Conservation (phyloP, 1,140 invertebrate genomes). For the Brachionus calyciflorus region DNA sequence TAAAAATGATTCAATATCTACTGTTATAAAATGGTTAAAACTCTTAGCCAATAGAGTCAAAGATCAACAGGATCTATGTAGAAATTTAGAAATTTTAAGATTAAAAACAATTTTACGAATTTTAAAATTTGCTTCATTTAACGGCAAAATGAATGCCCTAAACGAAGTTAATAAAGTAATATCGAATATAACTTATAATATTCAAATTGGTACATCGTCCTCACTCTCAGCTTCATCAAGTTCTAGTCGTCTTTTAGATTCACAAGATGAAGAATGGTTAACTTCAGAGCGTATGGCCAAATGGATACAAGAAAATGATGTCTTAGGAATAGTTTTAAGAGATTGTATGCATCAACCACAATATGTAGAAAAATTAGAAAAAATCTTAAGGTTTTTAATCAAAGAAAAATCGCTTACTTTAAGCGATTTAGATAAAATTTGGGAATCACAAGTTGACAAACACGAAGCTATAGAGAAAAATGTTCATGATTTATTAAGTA, state of each 20-base stretch:
- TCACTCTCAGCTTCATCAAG: constrained; percentile 14
- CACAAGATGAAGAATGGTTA: constrained; percentile 19
- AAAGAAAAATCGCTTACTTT: constrained; percentile 86
- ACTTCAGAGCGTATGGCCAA: constrained; percentile 57
- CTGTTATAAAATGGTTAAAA: constrained; percentile 67
- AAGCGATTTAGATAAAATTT: constrained; percentile 87
- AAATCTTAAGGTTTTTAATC: constrained; percentile 92
- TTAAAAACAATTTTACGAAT: constrained; percentile 90
- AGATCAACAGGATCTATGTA: constrained; percentile 76
- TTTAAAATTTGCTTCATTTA: constrained; percentile 93
- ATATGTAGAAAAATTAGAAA: constrained; percentile 95
- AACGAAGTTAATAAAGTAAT: constrained; percentile 99
- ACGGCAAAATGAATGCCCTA: constrained; percentile 97
- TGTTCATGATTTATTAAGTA: constrained; percentile 90
- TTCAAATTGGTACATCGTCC: constrained; percentile 22
- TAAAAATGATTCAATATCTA: constrained; percentile 71
- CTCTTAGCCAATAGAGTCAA: constrained; percentile 75
- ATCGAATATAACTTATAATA: constrained; percentile 56
- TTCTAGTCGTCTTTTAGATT: not conserved
- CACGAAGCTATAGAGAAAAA: constrained; percentile 95
- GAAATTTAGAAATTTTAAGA: constrained; percentile 87
- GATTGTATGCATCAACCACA: constrained; percentile 91
- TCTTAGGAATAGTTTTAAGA: constrained; percentile 86
- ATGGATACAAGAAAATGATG: constrained; percentile 94
- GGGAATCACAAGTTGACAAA: constrained; percentile 90